Percentiles rank a stretch among this genome's conserved stretches.
Conservation (phyloP, 2,888 invertebrate genomes). For the Halictus quadricinctus region DNA sequence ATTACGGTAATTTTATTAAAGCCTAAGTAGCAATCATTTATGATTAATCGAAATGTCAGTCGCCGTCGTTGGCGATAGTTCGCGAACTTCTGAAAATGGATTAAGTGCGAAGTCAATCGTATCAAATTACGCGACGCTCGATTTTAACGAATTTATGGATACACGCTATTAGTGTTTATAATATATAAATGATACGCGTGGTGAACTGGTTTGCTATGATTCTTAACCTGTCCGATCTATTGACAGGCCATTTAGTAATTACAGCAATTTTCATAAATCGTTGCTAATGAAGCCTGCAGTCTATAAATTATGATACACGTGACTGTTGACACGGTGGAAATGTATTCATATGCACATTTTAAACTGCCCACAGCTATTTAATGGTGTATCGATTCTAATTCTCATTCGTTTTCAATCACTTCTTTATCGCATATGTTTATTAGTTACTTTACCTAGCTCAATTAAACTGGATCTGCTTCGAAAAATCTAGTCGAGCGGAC, state of each 20-base stretch:
- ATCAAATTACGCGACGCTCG: background rate
- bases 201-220: conserved; percentile 30
- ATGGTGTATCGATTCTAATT: conserved; percentile 12
- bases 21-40: background rate
- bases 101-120: background rate
- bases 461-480: background rate
- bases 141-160: background rate
- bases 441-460: background rate
- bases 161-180: conserved; percentile 1
- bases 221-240: conserved; percentile 17
- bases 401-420: background rate
- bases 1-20: background rate
- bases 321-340: conserved; percentile 17
- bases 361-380: background rate
- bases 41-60: background rate
- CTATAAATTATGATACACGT: conserved; percentile 21
- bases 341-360: conserved; percentile 14
- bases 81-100: background rate
- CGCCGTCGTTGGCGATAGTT: no score
- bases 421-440: background rate
- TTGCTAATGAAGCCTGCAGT: conserved; percentile 6
- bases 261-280: conserved; percentile 43
- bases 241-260: conserved; percentile 45
- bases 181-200: conserved; percentile 27
- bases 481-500: background rate